phyloP scores from a whole-genome alignment of 2,113 vertebrate genomes.

The Myanophis thanlyinensis region DNA sequence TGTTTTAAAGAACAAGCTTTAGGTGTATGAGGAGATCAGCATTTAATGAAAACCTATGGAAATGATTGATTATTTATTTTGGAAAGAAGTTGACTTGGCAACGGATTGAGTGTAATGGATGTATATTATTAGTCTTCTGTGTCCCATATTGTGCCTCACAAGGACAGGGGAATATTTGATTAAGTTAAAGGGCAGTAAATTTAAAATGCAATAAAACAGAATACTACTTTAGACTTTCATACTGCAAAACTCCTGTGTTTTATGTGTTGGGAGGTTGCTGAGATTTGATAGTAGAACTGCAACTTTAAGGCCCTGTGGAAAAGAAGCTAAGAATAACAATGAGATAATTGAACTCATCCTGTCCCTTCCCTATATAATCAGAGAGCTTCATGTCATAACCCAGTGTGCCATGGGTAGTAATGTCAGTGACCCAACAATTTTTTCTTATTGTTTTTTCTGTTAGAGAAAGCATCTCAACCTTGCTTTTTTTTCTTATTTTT shows the following conservation, averaged over 20 bases:
- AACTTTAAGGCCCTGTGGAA: neutral
- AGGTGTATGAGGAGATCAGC: neutral
- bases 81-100: neutral
- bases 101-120: neutral
- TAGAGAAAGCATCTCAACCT: neutral
- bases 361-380: neutral
- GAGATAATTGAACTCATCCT: accelerated
- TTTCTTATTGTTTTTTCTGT: neutral
- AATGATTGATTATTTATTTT: neutral
- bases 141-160: neutral
- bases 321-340: neutral
- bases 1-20: neutral
- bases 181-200: constrained; percentile 28
- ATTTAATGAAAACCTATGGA: constrained; percentile 8
- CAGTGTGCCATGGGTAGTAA: neutral
- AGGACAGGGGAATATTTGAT: neutral
- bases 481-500: too few relatives aligned
- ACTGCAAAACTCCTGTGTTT: neutral
- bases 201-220: neutral
- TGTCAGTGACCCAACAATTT: neutral
- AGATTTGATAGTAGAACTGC: neutral
- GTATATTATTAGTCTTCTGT: constrained; percentile 1
- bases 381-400: neutral
- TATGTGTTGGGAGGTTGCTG: neutral
- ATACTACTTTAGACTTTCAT: neutral